Conservation (phyloP, 2,797 vertebrate genomes). For the Melanotaenia maccullochi region DNA sequence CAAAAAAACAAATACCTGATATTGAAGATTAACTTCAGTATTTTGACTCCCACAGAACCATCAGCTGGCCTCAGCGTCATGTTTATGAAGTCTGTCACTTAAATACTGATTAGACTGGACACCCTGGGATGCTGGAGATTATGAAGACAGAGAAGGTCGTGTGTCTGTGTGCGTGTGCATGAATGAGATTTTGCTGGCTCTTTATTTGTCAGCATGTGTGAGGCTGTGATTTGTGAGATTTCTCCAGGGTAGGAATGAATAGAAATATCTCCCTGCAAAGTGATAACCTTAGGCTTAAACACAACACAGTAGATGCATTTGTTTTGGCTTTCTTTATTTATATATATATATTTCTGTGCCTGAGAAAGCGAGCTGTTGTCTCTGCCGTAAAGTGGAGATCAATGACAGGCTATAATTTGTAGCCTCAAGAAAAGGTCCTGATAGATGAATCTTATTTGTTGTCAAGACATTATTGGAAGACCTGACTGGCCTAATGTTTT, state of each 20-base stretch:
- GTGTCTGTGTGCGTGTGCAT: slow-evolving; percentile 34
- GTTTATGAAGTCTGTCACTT: slow-evolving; percentile 68
- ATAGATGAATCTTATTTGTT: slow-evolving; percentile 63
- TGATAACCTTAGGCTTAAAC: slow-evolving; percentile 65
- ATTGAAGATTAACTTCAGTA: not conserved
- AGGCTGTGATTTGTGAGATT: slow-evolving; percentile 64
- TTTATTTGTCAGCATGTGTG: slow-evolving; percentile 46
- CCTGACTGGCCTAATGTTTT: slow-evolving; percentile 11
- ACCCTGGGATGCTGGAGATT: slow-evolving; percentile 42
- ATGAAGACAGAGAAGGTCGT: slow-evolving; percentile 40
- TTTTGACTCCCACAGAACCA: slow-evolving; percentile 19
- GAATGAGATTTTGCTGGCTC: slow-evolving; percentile 53
- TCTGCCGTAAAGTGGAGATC: slow-evolving; percentile 76
- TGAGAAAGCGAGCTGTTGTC: slow-evolving; percentile 60
- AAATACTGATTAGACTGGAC: slow-evolving; percentile 67
- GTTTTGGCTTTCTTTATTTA: slow-evolving; percentile 66
- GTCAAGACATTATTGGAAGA: slow-evolving; percentile 33
- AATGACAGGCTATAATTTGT: slow-evolving; percentile 69
- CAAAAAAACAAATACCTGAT: not conserved
- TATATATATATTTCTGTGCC: slow-evolving; percentile 41
- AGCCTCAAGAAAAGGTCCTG: slow-evolving; percentile 52
- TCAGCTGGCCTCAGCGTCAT: slow-evolving; percentile 16
- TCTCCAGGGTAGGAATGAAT: slow-evolving; percentile 52
- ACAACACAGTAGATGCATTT: slow-evolving; percentile 59
- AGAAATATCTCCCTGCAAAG: slow-evolving; percentile 62